Base-by-base conservation (phyloP, 2,113 vertebrate species). In the Phyllopteryx taeniolatus region DNA sequence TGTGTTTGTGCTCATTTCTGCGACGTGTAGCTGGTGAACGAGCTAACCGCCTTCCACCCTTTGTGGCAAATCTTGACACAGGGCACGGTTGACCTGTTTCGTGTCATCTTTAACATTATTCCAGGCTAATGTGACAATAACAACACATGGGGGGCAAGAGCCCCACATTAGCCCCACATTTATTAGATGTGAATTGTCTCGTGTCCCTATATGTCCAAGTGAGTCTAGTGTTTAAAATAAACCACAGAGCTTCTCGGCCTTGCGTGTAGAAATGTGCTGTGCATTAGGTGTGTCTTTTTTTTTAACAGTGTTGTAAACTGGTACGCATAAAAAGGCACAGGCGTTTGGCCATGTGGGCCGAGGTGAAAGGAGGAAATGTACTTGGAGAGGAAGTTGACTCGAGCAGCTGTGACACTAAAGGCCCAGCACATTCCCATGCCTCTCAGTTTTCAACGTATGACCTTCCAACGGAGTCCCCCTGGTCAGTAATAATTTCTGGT, bases 371-470 rank as follows among this genome's bases (percentile, higher is more conserved):
- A 89, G 86, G 88, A 90, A 91, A 88, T 77, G 77, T 77, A 81
- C 70, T 80, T 71, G 57, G 72, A 77, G 81, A 86, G 87, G 87
- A 88, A 90, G 86, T 90, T 79, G 78, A 79, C 70, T 75, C 3
- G 67, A 89, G 83, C 86, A 88, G 89, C 85, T 86, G 87, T 84
- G 89, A 83, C 81, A 79, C 79, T 70, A 82, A 89, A 89, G 84
- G 85, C 88, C 78, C 84, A 62, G 81, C 69, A 68, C 76, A 80
- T 89, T 88, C 84, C 82, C 84, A 88, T 89, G 85, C 68, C 85
- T 88, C 80, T 83, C 85, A 80, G 78, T 87, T 89, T 90, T 88
- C 84, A 86, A 86, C 86, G 85, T 84, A 88, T 87, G 90, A 88
- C 86, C 83, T 82, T 83, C 69, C 82, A 73, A 56, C 80, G 71